Evolutionary conservation across 2,797 vertebrate genomes (phyloP), one percentile per base, ranked within the genome.

Genomic region (Gouania willdenowi): DNA sequence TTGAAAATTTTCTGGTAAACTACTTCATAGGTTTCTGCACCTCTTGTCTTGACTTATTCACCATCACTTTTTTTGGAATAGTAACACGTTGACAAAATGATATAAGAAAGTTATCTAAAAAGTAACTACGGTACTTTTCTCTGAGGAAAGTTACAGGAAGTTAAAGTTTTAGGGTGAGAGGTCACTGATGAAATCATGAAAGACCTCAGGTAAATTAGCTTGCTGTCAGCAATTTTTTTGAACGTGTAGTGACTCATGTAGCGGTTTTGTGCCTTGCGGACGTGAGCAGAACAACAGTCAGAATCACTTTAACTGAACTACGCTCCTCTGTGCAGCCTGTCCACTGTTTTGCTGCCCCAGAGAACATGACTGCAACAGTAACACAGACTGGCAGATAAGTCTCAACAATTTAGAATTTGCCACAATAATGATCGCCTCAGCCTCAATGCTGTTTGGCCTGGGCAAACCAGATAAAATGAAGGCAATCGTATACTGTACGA

Each of bases 341-440:
- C 35, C 45, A 57, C 72, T 41, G 34, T 30, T 32, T 43, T 59
- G 8, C 49, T 66, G 63, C 62, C 75, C 75, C 67, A 40, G 24
- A 58, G 55, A 41, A 25, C 41, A 64, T 58, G 49, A n/a, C n/a
- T 66, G 36, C 44, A 57, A 62, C 46, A 27, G 48, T 72, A 75
- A 82, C 61, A 43, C 55, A 66, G 75, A 46, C 50, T 77, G 81
- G 79, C 78, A 83, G 53, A 56, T 54, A 71, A 72, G 75, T 82
- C 80, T 79, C 54, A 72, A 79, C 66, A 60, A 66, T 79, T 82
- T 71, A 73, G 44, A 71, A 47, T 62, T 71, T 58, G 62, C 66
- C 49, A 74, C 67, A 75, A 67, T 66, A 73, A 67, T 30, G 23
- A 43, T 34, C 55, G 49, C 47, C 37, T 57, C 35, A 24, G 50